Conservation (phyloP, 2,797 vertebrate species). For the Melanotaenia maccullochi region DNA sequence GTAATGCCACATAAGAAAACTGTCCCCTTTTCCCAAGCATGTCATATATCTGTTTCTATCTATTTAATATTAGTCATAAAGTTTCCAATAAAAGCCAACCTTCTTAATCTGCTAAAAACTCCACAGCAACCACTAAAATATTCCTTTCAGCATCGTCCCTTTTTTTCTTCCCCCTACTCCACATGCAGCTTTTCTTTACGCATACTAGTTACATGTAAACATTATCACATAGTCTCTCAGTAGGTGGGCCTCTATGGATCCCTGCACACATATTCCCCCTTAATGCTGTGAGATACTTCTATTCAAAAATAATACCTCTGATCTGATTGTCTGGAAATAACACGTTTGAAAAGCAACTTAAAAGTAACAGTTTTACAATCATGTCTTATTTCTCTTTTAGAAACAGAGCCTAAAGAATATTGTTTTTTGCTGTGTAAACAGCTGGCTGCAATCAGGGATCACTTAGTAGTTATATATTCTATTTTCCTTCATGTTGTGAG, state of each 20-base stretch:
- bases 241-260: slow-evolving; percentile 19
- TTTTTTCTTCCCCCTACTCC: slow-evolving; percentile 2
- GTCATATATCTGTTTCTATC: background rate
- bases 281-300: slow-evolving; percentile 11
- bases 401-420: slow-evolving; percentile 15
- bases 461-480: background rate
- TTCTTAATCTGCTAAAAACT: background rate
- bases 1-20: slow-evolving; percentile 8
- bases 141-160: slow-evolving; percentile 4
- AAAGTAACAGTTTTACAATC: slow-evolving; percentile 35
- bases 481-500: slow-evolving; percentile 14
- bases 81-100: background rate
- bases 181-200: slow-evolving; percentile 4
- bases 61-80: background rate
- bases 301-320: slow-evolving; percentile 35
- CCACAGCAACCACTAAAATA: background rate
- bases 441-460: slow-evolving; percentile 4
- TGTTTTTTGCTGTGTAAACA: background rate
- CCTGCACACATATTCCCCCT: slow-evolving; percentile 11
- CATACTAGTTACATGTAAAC: slow-evolving; percentile 19
- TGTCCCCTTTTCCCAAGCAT: background rate
- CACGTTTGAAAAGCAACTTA: slow-evolving; percentile 19
- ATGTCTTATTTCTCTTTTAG: slow-evolving; percentile 31
- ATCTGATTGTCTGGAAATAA: slow-evolving; percentile 48
- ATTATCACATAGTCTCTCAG: slow-evolving; percentile 21